Evolutionary conservation across 2,888 invertebrate species (phyloP), one percentile per base, ranked within the genome.

Genomic region (Pachliopta kotzebuea): DNA sequence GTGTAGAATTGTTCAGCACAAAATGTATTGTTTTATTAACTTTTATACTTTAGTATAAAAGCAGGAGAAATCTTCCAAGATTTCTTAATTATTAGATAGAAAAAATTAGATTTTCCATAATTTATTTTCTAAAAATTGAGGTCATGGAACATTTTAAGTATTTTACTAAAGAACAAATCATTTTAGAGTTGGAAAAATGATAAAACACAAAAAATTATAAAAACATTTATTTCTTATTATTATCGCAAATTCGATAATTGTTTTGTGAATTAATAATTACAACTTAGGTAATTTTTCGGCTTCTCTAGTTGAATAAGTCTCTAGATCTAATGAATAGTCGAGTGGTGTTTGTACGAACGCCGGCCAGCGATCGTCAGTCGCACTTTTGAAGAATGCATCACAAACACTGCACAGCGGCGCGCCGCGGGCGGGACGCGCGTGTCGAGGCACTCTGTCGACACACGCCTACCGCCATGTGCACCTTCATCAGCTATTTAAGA

Each of bases 171-270:
- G 45, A 45, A 18, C 1, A n/a, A 18, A 6, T 6, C 18, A 45
- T 45, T 45, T 45, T n/a, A n/a, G 18, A 7, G n/a, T 7, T 45
- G n/a, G 45, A 18, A n/a, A 45, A 45, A 45, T n/a, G 6, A 45
- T 14, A 67, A 77, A 78, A 78, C 68, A 65, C 67, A 63, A 52
- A 66, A 68, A 67, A 71, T 79, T 81, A 80, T 76, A 85, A 76
- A 88, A 88, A 86, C 83, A 81, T 86, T 77, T 74, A 78, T 86
- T 87, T 88, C 84, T 88, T 89, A 90, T 45, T 79, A 87, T 83
- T 88, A 90, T 85, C 88, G 79, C 85, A 87, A 89, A 89, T 89
- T 90, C 88, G 88, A 88, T 91, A 88, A 90, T 88, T 89, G 90
- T 79, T 87, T 82, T 82, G 82, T 83, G 79, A 85, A 82, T 77